Base-by-base conservation (phyloP, 2,888 invertebrate species). In the Nezara viridula region DNA sequence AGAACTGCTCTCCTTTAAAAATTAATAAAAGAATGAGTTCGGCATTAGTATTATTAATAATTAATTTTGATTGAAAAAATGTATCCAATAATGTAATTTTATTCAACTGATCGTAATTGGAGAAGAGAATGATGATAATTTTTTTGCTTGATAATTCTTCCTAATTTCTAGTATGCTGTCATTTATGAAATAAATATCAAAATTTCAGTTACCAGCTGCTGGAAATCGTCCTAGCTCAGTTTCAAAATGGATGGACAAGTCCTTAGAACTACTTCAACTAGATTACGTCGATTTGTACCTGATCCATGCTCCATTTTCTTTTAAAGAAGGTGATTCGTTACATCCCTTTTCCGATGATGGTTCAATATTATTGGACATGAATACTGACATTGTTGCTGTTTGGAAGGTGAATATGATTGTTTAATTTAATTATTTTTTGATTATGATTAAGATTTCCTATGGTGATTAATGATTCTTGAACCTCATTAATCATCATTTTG, bases 271-370 rank as follows among this genome's bases (percentile, higher is more conserved):
- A 77, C 93, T 97, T 88, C 94, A 95, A 91, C 92, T 96, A 90
- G 94, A 94, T 90, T 97, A 97, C 92, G 93, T 97, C 3, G 97
- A 97, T 92, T 94, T 97, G 91, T 97, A 96, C 92, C 93, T 97
- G 52, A 94, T 97, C 90, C 97, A 97, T 92, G 95, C 95, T 92
- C 96, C 97, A 0, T 95, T 96, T 92, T 95, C 95, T 14, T 95
- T 96, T 91, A 92, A 93, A 88, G 93, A 94, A 77, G 93, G 93
- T 24, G 94, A 93, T 16, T 93, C 94, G 44, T 94, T 95, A 32
- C 95, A 96, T 0, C 92, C 94, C 7, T 92, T 93, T 3, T 94
- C 95, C 89, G 94, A 94, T 85, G 94, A 95, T 92, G 96, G 96
- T 16, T 93, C 94, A 81, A 94, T 95, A 91, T 93, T 93, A 89